Evolutionary conservation across 1,140 invertebrate species (phyloP), one percentile per base, ranked within the genome.

Genomic region (Agrypnia vestita): DNA sequence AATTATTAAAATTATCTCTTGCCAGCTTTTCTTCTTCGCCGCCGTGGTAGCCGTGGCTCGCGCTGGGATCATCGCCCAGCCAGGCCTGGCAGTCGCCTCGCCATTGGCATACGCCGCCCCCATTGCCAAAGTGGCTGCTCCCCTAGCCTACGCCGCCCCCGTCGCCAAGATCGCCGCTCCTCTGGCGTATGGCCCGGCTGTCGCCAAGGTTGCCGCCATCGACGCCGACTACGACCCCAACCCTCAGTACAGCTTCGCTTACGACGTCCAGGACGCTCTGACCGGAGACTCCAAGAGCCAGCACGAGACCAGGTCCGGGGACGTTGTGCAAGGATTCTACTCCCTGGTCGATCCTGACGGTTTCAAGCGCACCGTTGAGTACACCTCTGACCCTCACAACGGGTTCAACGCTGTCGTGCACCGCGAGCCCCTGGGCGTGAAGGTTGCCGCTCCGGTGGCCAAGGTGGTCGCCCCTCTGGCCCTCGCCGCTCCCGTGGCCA

Each of bases 261-360:
- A 92, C 84, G 88, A 91, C 64, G 88, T 93, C 19, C 89, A 91
- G 84, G 92, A 93, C 76, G 87, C 89, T 21, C 89, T 91, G 84
- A 93, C 90, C 53, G 91, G 93, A 11, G 91, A 92, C 84, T 88
- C 89, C 84, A 92, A 92, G 85, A 90, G 88, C 79, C 91, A 92
- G 47, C 71, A 82, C 19, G 84, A 86, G 77, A 83, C 80, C 78
- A 80, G 85, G 49, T 78, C 83, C 69, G 86, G 85, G 83, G 85
- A 86, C 79, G 82, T 85, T 25, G 84, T 86, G 59, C 78, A 84
- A 61, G 86, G 86, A 47, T 77, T 55, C n/a, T 85, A 85, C 81
- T 84, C 77, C 21, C 83, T 88, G 12, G 78, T 87, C 25, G 87
- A 88, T 69, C 80, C 88, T 13, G 88, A 89, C 83, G 88, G 88